Evolutionary conservation across 2,888 invertebrate species (phyloP), one percentile per base, ranked within the genome.

Genomic region (Ichneumoninae sp.): DNA sequence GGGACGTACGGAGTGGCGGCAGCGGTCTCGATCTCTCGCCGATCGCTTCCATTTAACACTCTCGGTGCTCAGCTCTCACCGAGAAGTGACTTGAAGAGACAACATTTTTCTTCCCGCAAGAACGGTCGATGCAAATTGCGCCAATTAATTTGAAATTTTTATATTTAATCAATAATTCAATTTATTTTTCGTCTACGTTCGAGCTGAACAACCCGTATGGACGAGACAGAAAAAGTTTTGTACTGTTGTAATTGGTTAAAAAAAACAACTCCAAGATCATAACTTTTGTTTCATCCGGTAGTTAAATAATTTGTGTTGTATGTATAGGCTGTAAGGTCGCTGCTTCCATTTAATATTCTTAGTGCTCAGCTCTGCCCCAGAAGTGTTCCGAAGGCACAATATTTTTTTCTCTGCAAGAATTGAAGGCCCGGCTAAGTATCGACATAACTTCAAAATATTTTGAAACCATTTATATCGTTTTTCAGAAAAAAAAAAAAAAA

Each of bases 1-100:
- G 76, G 33, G 30, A 66, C n/a, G 44, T 47, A 44, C 52, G 65
- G 8, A 66, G 13, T n/a, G 50, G 69, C 65, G 54, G 44, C 44
- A 40, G 62, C 44, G 52, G 19, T 36, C 50, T 10, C 26, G 19
- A 57, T 77, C 33, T 77, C 69, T 54, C 54, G 22, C 22, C 52
- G 47, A 57, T 68, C 69, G 36, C 19, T 40, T 44, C 10, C 36
- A 65, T 36, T 66, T 52, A 33, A 10, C 52, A 10, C 75, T 57
- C 62, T 3, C 30, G 19, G 10, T 13, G 44, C 16, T 16, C 44
- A 16, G 16, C 44, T 47, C 44, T 47, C 16, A 19, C 52, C 16
- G 19, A 19, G 52, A 19, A 8, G 52, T 1, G 6, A 54, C 19
- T 54, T 22, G 44, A 16, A 47, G 44, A 47, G 16, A 47, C n/a